Percentiles rank a stretch among this genome's conserved stretches.
Conservation (phyloP, 2,113 vertebrate species). For the Acanthochromis polyacanthus region DNA sequence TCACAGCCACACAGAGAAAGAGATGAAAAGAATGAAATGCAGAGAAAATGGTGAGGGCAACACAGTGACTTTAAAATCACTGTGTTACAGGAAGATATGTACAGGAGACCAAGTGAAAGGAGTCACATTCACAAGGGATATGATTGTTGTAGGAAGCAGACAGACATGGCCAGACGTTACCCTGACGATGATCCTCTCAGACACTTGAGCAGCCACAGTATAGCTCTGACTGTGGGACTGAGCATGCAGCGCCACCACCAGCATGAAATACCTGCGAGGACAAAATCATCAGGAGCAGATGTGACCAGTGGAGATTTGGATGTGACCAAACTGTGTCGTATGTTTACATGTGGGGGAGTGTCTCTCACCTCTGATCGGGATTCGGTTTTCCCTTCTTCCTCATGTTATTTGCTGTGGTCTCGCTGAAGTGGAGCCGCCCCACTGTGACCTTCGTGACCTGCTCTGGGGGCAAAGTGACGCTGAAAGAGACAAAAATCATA, state of each 20-base stretch:
- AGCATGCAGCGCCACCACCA: constrained; percentile 96
- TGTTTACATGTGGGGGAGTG: neutral
- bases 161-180: constrained; percentile 90
- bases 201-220: constrained; percentile 95
- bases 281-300: constrained; percentile 10
- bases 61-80: neutral
- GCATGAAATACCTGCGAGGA: constrained; percentile 94
- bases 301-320: neutral
- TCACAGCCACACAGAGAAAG: constrained; percentile 13
- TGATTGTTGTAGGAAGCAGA: constrained; percentile 83
- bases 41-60: constrained; percentile 15
- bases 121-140: constrained; percentile 66
- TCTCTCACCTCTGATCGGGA: constrained; percentile 94
- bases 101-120: constrained; percentile 37
- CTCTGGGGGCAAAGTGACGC: constrained; percentile 94
- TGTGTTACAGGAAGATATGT: constrained; percentile 16
- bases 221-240: constrained; percentile 97
- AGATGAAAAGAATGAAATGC: constrained; percentile 13
- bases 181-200: constrained; percentile 99
- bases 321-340: neutral
- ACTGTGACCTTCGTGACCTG: constrained; percentile 99
- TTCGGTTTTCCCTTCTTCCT: constrained; percentile 99
- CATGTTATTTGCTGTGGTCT: constrained; percentile 99
- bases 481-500: constrained; percentile 64
- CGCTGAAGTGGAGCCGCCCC: constrained; percentile 96